phyloP scores from a whole-genome alignment of 1,140 invertebrate genomes.

The Bombus fervidus region DNA sequence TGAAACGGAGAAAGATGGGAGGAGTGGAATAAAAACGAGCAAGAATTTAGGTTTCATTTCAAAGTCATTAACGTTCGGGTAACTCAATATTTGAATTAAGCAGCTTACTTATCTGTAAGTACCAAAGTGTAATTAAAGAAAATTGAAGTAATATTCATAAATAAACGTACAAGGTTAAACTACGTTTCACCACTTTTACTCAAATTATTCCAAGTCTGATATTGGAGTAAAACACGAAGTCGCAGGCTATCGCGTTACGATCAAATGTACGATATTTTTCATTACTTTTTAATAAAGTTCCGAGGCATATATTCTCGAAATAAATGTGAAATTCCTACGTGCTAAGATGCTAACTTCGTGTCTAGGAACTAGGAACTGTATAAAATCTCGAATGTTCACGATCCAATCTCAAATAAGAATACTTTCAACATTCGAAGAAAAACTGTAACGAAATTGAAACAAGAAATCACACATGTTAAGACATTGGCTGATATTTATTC shows the following conservation, averaged over 20 bases:
- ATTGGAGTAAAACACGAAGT: background rate
- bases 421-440: too few relatives aligned
- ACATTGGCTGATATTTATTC: too few relatives aligned
- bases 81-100: background rate
- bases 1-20: background rate
- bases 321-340: too few relatives aligned
- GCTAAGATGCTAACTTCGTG: too few relatives aligned
- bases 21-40: background rate
- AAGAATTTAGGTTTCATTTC: background rate
- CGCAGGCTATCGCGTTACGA: background rate
- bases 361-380: too few relatives aligned
- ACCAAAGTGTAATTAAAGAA: background rate
- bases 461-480: too few relatives aligned
- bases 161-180: background rate
- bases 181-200: background rate
- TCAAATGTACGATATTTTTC: too few relatives aligned
- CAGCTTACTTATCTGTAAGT: background rate
- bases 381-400: too few relatives aligned
- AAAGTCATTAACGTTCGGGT: background rate
- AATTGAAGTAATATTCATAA: background rate
- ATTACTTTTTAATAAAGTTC: too few relatives aligned
- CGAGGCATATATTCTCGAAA: too few relatives aligned
- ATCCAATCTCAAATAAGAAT: too few relatives aligned
- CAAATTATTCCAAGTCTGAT: background rate
- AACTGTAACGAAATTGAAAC: too few relatives aligned